Base-by-base conservation (phyloP, 2,888 invertebrate genomes). In the Autographa gamma region DNA sequence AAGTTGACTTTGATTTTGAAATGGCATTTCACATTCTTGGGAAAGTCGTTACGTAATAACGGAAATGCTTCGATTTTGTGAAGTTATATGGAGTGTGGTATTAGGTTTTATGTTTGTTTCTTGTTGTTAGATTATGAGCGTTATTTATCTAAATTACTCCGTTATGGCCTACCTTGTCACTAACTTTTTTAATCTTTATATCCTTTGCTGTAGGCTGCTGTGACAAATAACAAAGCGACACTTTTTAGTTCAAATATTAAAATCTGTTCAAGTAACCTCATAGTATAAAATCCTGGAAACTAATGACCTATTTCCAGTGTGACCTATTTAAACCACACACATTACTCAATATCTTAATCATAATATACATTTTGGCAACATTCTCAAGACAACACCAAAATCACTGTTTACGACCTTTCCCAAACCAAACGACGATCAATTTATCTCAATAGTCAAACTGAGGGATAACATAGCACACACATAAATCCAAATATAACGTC, bases 1-100 rank as follows among this genome's bases (percentile, higher is more conserved):
- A 60, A 76, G 66, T 60, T 56, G 60, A 80, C 63, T 80, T 77
- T 76, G 72, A 76, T 77, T 77, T 77, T 80, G 60, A 76, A 76
- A 79, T 62, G 63, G 54, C 60, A 77, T 63, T 68, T 68, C 60
- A 34, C 60, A 67, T 71, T 76, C 65, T 58, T 56, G 31, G 65
- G 67, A 32, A 32, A 59, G 25, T 58, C 16, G 31, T 59, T 59
- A 31, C 32, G 32, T 56, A 25, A 56, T 56, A 25, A 25, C 54
- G 54, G 54, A 56, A 56, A 56, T 25, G 54, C 54, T 54, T 54
- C 19, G 54, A 19, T 56, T 56, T 56, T 25, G 54, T 56, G 54
- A 25, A 25, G 54, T 19, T 56, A 25, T 56, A 19, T 25, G 19
- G 18, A 48, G n/a, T 48, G 48, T 48, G 14, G 48, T 8, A 48